These are phyloP conservation scores for Scyliorhinus canicula DNA, from an alignment of 2,797 vertebrate species.

Conservation along the genomic window DNA sequence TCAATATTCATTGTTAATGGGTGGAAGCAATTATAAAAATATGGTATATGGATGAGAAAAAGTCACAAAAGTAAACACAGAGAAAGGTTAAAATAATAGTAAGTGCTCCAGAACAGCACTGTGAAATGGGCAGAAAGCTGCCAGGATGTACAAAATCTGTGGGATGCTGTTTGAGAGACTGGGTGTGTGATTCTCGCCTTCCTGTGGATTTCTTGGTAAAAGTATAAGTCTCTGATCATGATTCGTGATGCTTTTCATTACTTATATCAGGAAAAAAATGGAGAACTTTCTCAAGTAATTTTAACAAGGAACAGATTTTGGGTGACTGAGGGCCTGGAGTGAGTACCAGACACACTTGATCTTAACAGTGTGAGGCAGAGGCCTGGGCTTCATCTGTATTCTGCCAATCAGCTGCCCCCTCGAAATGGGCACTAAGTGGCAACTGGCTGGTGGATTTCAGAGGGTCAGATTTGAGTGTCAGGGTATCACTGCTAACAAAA, in stretches of 20 bases:
- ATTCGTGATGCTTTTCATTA: not conserved
- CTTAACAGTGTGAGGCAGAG: not conserved
- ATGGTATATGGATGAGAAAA: not conserved
- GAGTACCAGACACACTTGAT: not conserved
- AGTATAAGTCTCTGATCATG: not conserved
- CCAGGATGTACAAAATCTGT: not conserved
- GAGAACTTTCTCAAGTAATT: not conserved
- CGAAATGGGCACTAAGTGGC: not conserved
- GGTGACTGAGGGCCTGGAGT: not conserved
- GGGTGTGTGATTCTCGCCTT: not conserved
- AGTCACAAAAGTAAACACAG: not conserved
- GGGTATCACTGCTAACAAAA: not conserved
- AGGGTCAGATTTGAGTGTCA: not conserved
- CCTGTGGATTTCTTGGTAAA: conserved; percentile 27
- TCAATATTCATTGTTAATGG: not conserved
- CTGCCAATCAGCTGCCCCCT: not conserved
- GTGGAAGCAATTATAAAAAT: conserved; percentile 13
- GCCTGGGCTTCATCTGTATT: not conserved
- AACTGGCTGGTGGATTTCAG: not conserved
- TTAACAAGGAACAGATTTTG: not conserved
- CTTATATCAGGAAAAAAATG: not conserved
- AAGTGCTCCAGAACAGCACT: not conserved
- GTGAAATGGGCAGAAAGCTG: not conserved
- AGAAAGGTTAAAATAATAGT: conserved; percentile 2
- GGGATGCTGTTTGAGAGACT: conserved; percentile 20